Evolutionary conservation across 2,888 invertebrate species (phyloP).

Genomic region (Oxystoma pomonae): DNA sequence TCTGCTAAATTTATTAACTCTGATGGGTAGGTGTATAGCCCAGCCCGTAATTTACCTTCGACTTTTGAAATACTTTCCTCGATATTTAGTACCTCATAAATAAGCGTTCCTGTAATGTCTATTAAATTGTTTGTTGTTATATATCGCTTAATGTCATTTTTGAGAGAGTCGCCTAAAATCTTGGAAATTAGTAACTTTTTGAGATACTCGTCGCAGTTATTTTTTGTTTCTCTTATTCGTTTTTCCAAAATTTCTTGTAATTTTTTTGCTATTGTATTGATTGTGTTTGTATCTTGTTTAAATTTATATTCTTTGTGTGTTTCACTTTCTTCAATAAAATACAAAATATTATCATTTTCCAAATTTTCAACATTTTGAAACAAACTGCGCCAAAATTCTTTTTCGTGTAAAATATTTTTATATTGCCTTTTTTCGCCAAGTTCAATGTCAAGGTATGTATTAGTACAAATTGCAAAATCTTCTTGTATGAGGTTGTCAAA

Average conservation of each 20-base stretch:
- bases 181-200: neutral
- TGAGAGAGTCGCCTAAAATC: neutral
- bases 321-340: neutral
- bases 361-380: neutral
- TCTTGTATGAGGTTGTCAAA: constrained; percentile 6
- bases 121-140: too few species aligned
- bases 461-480: constrained; percentile 14
- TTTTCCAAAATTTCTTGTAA: neutral
- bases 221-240: neutral
- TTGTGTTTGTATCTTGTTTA: neutral
- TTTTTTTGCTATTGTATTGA: neutral
- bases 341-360: constrained; percentile 4
- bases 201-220: neutral
- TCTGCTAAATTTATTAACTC: neutral
- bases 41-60: neutral
- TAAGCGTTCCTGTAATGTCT: neutral
- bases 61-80: neutral
- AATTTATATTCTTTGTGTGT: neutral
- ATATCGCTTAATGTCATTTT: too few species aligned
- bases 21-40: neutral
- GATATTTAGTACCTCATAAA: neutral
- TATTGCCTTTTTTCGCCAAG: neutral
- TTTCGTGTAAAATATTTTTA: neutral
- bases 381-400: neutral
- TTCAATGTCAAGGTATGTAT: neutral